Conservation (phyloP, 2,113 vertebrate species). For the Corythaeola cristata region DNA sequence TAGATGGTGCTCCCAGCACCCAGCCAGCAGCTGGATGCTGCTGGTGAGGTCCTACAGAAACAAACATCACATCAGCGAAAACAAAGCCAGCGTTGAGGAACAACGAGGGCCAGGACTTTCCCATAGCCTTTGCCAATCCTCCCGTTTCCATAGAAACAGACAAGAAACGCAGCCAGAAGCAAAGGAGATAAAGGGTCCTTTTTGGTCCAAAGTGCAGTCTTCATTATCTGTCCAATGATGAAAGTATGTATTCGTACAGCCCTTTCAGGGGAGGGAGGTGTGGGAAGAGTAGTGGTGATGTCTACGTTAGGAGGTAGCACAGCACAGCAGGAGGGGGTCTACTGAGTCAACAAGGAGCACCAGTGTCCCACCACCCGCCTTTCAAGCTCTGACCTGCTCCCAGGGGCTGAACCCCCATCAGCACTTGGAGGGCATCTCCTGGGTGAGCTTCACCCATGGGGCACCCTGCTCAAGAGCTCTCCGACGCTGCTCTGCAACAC, state of each 20-base stretch:
- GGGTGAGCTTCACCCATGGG: not conserved
- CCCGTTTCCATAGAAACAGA: not conserved
- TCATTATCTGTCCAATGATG: accelerated
- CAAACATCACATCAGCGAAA: not conserved
- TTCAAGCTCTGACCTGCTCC: not conserved
- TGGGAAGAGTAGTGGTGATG: no score
- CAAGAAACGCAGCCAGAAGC: not conserved
- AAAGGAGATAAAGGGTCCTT: not conserved
- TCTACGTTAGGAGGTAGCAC: not conserved
- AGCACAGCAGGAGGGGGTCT: not conserved
- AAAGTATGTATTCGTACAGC: accelerated
- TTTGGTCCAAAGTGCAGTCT: not conserved
- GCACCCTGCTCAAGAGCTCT: not conserved
- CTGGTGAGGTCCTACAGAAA: not conserved
- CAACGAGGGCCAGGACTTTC: accelerated
- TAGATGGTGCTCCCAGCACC: not conserved
- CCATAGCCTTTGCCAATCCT: not conserved
- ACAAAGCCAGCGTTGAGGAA: not conserved
- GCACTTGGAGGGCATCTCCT: not conserved
- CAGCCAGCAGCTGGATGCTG: not conserved
- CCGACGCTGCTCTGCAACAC: accelerated
- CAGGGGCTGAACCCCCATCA: not conserved
- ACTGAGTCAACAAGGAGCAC: not conserved
- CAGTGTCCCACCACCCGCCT: not conserved
- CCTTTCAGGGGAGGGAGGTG: no score